Percentiles rank a stretch among this genome's conserved stretches.
These are phyloP conservation scores for Cebidichthys violaceus DNA, from an alignment of 2,113 vertebrate species.

Conservation along the genomic window DNA sequence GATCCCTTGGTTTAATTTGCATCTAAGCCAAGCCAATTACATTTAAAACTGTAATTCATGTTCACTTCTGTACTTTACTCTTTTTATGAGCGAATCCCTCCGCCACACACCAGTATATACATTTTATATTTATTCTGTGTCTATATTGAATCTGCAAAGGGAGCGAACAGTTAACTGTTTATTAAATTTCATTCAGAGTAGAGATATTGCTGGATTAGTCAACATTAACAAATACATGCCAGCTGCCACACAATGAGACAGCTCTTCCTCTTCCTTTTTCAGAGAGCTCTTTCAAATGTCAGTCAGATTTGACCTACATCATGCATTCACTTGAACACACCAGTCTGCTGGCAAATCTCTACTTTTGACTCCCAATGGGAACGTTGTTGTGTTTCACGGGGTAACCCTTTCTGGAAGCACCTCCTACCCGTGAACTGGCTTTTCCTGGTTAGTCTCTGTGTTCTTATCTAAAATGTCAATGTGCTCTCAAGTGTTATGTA, in stretches of 20 bases:
- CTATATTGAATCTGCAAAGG: neutral
- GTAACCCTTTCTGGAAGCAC: neutral
- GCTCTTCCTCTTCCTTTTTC: conserved; percentile 4
- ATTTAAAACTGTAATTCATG: neutral
- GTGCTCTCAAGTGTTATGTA: neutral
- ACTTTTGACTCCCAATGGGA: conserved; percentile 10
- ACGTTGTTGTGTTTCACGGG: neutral
- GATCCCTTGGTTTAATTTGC: neutral
- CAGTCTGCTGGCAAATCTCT: neutral
- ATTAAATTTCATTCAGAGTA: conserved; percentile 8
- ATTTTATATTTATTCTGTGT: neutral
- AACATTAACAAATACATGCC: neutral
- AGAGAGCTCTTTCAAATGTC: conserved; percentile 30
- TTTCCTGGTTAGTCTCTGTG: neutral
- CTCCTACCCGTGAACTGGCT: neutral
- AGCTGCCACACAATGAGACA: conserved; percentile 4
- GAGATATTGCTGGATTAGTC: conserved; percentile 6
- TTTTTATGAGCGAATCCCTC: neutral
- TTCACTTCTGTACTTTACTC: neutral
- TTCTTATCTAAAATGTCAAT: neutral
- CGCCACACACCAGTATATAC: neutral
- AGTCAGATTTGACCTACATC: conserved; percentile 15
- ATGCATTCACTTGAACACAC: neutral
- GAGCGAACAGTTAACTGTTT: neutral
- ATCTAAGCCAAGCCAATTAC: neutral